Conservation (phyloP, 2,797 vertebrate species). For the Hybognathus amarus region DNA sequence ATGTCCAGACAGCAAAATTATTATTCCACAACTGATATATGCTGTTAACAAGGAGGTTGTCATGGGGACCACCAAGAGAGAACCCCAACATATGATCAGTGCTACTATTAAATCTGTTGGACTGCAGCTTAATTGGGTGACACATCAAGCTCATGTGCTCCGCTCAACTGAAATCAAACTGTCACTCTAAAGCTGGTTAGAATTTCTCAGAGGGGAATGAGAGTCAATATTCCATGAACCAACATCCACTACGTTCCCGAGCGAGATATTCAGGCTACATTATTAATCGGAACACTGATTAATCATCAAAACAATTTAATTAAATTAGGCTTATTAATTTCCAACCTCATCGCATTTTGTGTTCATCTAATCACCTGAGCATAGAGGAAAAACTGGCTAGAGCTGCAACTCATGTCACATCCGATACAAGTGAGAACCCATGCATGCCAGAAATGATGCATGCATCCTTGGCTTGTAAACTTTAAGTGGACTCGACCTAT, state of each 20-base stretch:
- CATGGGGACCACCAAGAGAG: neutral
- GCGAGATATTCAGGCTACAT: neutral
- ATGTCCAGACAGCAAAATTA: neutral
- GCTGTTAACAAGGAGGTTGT: neutral
- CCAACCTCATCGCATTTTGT: neutral
- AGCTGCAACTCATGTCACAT: neutral
- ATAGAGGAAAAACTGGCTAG: neutral
- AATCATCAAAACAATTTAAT: neutral
- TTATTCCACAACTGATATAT: neutral
- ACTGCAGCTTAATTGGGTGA: neutral
- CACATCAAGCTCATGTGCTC: neutral
- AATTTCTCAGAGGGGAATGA: constrained; percentile 19
- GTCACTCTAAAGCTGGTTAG: constrained; percentile 14
- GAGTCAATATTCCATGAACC: constrained; percentile 20
- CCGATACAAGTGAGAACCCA: neutral
- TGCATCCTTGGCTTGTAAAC: neutral
- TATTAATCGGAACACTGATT: neutral
- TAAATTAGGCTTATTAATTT: neutral
- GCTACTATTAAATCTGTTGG: neutral
- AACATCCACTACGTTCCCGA: neutral
- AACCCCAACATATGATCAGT: neutral
- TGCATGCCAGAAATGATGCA: neutral
- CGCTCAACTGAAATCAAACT: neutral
- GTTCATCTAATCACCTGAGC: neutral
- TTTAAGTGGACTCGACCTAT: neutral